These are phyloP conservation scores for Nomia melanderi DNA, from an alignment of 1,140 invertebrate species.

Conservation along the genomic window DNA sequence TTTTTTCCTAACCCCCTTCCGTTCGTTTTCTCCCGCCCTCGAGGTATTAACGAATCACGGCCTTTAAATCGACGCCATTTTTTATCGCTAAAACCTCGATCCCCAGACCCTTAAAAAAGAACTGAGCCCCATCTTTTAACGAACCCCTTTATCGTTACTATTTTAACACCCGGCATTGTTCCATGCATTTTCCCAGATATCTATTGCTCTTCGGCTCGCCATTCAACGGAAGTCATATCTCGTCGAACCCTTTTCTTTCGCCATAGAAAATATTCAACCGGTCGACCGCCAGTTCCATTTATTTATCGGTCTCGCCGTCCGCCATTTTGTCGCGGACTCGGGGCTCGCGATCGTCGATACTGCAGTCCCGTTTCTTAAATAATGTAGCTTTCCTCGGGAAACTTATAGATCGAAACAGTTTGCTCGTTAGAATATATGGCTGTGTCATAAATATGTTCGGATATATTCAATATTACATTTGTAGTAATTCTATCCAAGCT, in stretches of 20 bases:
- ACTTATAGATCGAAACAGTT: not conserved
- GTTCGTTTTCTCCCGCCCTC: not conserved
- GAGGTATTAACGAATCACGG: conserved; percentile 6
- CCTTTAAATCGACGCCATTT: conserved; percentile 8
- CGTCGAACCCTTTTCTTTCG: not conserved
- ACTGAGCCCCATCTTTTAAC: not conserved
- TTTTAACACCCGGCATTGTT: conserved; percentile 8
- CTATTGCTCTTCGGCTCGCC: not conserved
- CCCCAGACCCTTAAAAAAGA: not conserved
- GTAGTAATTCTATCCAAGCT: too few relatives aligned
- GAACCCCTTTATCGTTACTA: not conserved
- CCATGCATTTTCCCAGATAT: not conserved
- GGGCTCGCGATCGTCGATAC: not conserved
- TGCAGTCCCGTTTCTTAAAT: conserved; percentile 1
- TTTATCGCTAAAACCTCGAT: not conserved
- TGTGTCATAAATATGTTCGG: not conserved
- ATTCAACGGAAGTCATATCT: not conserved
- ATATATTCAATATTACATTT: too few relatives aligned
- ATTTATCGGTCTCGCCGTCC: not conserved
- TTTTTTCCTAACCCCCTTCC: not conserved
- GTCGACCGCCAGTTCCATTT: not conserved
- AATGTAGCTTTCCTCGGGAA: not conserved
- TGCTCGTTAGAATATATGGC: not conserved
- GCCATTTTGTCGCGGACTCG: not conserved
- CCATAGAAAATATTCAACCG: not conserved